phyloP scores from a whole-genome alignment of 2,113 vertebrate species.

The Nerophis lumbriciformis region DNA sequence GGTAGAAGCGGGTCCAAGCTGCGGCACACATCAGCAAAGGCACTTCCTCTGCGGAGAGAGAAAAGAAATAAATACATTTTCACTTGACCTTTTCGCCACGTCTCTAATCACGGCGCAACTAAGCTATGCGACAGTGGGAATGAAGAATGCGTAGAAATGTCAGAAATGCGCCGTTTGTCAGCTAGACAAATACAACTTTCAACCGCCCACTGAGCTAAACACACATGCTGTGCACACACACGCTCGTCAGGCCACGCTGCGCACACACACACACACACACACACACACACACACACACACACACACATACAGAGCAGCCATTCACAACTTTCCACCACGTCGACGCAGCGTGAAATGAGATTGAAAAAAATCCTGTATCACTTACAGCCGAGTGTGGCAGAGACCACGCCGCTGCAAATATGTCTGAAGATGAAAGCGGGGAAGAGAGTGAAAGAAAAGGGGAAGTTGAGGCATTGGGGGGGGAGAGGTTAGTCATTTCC shows the following conservation, averaged over 20 bases:
- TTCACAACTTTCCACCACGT: constrained; percentile 55
- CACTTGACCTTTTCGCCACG: constrained; percentile 6
- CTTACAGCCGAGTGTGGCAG: constrained; percentile 52
- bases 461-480: constrained; percentile 57
- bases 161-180: constrained; percentile 60
- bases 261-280: constrained; percentile 19
- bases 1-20: constrained; percentile 77
- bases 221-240: constrained; percentile 50
- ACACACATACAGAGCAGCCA: constrained; percentile 57
- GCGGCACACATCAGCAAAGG: constrained; percentile 76
- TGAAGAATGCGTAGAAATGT: constrained; percentile 59
- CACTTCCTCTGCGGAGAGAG: constrained; percentile 67
- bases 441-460: constrained; percentile 55
- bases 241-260: constrained; percentile 31
- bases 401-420: constrained; percentile 48
- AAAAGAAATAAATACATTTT: constrained; percentile 48
- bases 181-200: constrained; percentile 70
- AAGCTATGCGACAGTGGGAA: constrained; percentile 45
- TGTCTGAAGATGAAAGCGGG: constrained; percentile 55
- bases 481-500: constrained; percentile 72
- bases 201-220: constrained; percentile 48
- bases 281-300: constrained; percentile 19
- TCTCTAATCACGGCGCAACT: constrained; percentile 22
- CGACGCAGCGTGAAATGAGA: constrained; percentile 41
- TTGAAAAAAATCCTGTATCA: constrained; percentile 49